A percentile compares a stretch with the other conserved stretches of the same genome.
Conservation (phyloP, 2,888 invertebrate genomes). For the Meteorus colon region DNA sequence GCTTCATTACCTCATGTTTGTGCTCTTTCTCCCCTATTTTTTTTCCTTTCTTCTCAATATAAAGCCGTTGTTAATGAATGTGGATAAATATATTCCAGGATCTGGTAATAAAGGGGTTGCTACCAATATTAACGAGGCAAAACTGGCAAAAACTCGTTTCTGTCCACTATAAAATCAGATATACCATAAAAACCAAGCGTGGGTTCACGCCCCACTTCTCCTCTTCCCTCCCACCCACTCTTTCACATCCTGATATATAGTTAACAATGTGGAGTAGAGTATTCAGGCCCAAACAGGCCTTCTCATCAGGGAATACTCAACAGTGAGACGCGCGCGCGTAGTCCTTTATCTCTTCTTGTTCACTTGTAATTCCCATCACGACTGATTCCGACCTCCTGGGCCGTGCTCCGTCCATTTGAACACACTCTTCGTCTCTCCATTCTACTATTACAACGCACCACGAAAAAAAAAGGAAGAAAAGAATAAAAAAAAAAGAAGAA, state of each 20-base stretch:
- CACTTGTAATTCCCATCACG: slow-evolving; percentile 45
- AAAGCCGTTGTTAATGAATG: slow-evolving; percentile 21
- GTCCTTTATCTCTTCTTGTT: slow-evolving; percentile 14
- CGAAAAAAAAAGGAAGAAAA: background rate
- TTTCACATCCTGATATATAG: too few species aligned
- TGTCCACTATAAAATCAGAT: background rate
- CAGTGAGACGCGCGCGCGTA: background rate
- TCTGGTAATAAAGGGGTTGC: slow-evolving; percentile 51
- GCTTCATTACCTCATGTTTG: slow-evolving; percentile 38
- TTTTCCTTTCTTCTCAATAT: background rate
- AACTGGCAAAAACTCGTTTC: slow-evolving; percentile 41
- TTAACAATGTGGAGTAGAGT: background rate
- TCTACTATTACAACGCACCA: slow-evolving; percentile 13
- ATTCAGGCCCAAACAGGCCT: background rate
- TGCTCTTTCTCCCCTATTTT: background rate
- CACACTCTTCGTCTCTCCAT: background rate
- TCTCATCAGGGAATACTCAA: background rate
- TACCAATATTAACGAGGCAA: slow-evolving; percentile 44
- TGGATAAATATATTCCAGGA: slow-evolving; percentile 36
- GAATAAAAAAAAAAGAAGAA: background rate
- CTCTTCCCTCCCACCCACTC: too few species aligned
- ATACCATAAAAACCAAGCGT: slow-evolving; percentile 13
- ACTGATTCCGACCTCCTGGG: slow-evolving; percentile 34
- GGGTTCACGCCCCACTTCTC: slow-evolving; percentile 4
- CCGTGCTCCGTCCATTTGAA: slow-evolving; percentile 13